phyloP scores from a whole-genome alignment of 2,113 vertebrate species.

The Charina bottae region DNA sequence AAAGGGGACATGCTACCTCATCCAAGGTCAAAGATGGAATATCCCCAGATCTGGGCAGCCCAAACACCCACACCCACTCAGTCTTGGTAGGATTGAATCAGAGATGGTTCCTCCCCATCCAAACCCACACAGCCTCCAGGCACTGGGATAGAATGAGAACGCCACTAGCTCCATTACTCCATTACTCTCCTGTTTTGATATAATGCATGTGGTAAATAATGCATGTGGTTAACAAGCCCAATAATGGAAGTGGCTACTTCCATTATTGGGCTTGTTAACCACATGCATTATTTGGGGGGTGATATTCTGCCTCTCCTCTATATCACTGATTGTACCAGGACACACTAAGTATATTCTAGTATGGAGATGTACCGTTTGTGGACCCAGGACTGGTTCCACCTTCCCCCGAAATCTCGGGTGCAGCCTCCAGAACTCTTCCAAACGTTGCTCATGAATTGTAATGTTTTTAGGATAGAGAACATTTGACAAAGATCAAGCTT shows the following conservation, averaged over 20 bases:
- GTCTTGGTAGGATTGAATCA: not conserved
- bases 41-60: too few relatives aligned
- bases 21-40: too few relatives aligned
- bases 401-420: not conserved
- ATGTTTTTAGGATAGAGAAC: not conserved
- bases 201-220: too few relatives aligned
- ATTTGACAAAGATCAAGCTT: not conserved
- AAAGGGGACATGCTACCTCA: too few relatives aligned
- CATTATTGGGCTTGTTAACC: too few relatives aligned
- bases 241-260: too few relatives aligned
- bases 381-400: not conserved
- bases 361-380: not conserved
- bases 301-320: not conserved
- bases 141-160: not conserved
- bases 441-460: not conserved
- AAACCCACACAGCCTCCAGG: not conserved
- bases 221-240: too few relatives aligned
- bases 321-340: not conserved
- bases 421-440: not conserved
- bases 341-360: not conserved
- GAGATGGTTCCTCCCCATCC: not conserved
- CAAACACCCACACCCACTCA: not conserved
- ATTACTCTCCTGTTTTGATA: not conserved
- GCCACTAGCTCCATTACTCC: not conserved
- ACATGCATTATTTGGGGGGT: too few relatives aligned